Base-by-base conservation (phyloP, 1,140 invertebrate species). In the Drosophila neocordata region DNA sequence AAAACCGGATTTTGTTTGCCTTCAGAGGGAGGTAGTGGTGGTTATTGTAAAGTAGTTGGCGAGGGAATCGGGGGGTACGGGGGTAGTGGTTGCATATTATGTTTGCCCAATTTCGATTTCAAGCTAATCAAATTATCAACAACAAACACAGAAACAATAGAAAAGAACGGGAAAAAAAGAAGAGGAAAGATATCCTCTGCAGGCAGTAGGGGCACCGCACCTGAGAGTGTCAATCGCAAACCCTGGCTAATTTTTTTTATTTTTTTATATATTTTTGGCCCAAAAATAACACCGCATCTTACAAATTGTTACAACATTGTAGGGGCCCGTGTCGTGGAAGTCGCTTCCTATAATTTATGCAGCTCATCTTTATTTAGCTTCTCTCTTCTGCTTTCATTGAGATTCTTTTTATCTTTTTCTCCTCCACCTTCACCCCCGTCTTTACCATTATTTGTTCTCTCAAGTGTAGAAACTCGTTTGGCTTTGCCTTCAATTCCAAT, bases 281-380 rank as follows among this genome's bases (percentile, higher is more conserved):
- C 53, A 56, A 56, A 56, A 56, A 56, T 56, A 56, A 31, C 6
- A 34, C n/a, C n/a, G 27, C 24, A 55, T 31, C 41, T 44, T 44
- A 31, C 27, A 55, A 56, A 56, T 56, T 56, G 53, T 56, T 56
- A 15, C 53, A 56, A 35, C 13, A 34, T 18, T 56, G 15, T 59
- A 31, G 15, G 15, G 15, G 22, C 37, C 9, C 20, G 22, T 31
- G 51, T 34, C 57, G 38, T 12, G 12, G 62, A 51, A 65, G 65
- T 31, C 18, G 51, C 31, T 60, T 69, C 77, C 41, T 79, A 78
- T 87, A 85, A 85, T 87, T 85, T 87, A 87, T 85, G 66, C 81
- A 69, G 66, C 69, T 87, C 82, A 78, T 85, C 81, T 85, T 87
- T 87, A 85, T 85, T 87, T 85, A 85, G 78, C 74, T 48, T 57